Evolutionary conservation across 2,113 vertebrate species (phyloP).

Genomic region (Balaenoptera acutorostrata): DNA sequence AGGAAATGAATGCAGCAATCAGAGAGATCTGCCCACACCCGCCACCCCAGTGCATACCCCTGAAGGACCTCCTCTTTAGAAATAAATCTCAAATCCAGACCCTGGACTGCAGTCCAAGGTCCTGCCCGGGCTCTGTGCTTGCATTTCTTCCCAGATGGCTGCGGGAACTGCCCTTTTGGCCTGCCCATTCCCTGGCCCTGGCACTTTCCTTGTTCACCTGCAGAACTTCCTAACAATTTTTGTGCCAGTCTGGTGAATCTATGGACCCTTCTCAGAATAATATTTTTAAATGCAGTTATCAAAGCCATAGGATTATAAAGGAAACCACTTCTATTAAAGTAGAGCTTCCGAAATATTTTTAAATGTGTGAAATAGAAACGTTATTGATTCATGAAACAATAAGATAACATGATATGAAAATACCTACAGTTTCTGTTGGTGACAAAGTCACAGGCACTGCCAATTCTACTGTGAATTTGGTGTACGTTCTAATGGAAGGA

Average conservation of each 20-base stretch:
- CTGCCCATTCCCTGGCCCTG: neutral
- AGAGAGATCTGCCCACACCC: neutral
- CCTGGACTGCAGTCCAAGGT: neutral
- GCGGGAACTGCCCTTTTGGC: rapidly evolving
- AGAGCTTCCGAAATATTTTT: neutral
- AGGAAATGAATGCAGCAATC: neutral
- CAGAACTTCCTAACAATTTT: neutral
- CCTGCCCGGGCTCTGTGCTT: neutral
- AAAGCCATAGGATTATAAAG: neutral
- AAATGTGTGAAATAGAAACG: neutral
- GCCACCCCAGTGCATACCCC: neutral
- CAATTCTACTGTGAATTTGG: neutral
- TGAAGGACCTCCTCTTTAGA: neutral
- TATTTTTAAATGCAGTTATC: neutral
- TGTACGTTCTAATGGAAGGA: neutral
- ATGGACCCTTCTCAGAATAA: neutral
- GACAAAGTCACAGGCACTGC: neutral
- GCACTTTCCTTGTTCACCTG: neutral
- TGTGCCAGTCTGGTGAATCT: neutral
- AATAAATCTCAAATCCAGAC: neutral
- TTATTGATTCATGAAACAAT: neutral
- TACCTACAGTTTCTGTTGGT: neutral
- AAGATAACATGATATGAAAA: neutral
- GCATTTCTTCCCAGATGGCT: neutral
- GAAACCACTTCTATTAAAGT: neutral